Conservation (phyloP, 2,113 vertebrate genomes). For the Trichechus manatus region DNA sequence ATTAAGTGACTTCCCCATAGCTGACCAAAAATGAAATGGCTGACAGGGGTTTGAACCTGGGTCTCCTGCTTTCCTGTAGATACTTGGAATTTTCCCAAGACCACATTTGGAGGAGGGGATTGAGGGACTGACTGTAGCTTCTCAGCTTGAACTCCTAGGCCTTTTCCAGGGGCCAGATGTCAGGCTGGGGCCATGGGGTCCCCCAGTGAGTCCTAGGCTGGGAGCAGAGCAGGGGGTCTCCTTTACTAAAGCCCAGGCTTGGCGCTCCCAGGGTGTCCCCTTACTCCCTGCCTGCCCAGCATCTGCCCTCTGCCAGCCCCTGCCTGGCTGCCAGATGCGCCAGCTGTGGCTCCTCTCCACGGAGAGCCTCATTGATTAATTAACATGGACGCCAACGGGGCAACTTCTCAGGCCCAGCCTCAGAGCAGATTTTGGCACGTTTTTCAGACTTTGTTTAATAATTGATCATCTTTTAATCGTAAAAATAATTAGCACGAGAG, state of each 20-base stretch:
- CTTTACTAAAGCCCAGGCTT: constrained; percentile 12
- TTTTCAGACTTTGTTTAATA: constrained; percentile 87
- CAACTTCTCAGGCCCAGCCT: constrained; percentile 80
- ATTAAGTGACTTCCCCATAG: not conserved
- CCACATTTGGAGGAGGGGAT: not conserved
- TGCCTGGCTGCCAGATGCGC: constrained; percentile 82
- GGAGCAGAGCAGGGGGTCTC: not conserved
- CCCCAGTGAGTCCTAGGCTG: not conserved
- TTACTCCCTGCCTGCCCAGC: constrained; percentile 59
- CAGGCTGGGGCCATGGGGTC: not conserved
- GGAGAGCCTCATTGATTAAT: constrained; percentile 80
- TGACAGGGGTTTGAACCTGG: not conserved
- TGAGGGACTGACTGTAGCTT: not conserved
- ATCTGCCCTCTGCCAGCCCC: constrained; percentile 76
- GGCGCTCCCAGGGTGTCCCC: constrained; percentile 33
- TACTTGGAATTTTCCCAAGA: not conserved
- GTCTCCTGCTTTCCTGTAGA: not conserved
- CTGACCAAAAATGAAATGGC: not conserved
- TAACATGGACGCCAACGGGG: constrained; percentile 80
- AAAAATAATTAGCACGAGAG: constrained; percentile 85
- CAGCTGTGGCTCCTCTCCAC: constrained; percentile 76
- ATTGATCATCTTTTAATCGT: constrained; percentile 87
- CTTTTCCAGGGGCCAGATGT: constrained; percentile 40
- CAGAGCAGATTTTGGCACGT: constrained; percentile 83
- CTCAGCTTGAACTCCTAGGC: not conserved